Conservation (phyloP, 2,888 invertebrate species). For the Eremobia ochroleuca region DNA sequence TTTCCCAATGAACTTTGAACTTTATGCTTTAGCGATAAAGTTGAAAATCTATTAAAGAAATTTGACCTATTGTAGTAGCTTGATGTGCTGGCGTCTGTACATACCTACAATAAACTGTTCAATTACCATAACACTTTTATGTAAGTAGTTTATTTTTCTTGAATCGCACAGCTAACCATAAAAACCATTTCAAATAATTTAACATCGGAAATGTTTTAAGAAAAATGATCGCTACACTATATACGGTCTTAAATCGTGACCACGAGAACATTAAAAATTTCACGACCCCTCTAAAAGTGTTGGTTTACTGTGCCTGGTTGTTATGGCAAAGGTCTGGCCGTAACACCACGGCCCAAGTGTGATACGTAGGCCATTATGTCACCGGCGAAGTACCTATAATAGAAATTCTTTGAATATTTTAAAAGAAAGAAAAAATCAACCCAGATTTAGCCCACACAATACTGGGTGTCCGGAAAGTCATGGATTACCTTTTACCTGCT, state of each 20-base stretch:
- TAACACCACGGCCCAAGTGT: constrained; percentile 64
- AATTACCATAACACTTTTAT: not conserved
- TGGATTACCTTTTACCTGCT: too few species aligned
- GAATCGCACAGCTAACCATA: constrained; percentile 9
- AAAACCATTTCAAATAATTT: constrained; percentile 25
- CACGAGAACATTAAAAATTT: constrained; percentile 86
- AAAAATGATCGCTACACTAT: constrained; percentile 55
- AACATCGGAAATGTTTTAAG: constrained; percentile 47
- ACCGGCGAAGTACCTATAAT: constrained; percentile 9
- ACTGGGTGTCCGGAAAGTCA: too few species aligned
- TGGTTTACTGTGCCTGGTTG: constrained; percentile 86
- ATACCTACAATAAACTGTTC: not conserved
- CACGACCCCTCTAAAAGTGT: constrained; percentile 87
- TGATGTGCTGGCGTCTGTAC: too few species aligned
- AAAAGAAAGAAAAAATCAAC: too few species aligned
- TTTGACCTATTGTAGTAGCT: too few species aligned
- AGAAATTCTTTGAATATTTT: not conserved
- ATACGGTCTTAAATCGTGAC: constrained; percentile 83
- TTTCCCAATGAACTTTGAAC: too few species aligned
- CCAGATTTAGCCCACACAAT: too few species aligned
- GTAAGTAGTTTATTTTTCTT: not conserved
- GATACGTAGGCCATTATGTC: constrained; percentile 30
- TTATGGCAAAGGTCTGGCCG: constrained; percentile 81
- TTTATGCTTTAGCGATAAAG: too few species aligned
- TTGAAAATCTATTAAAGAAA: too few species aligned